Percentiles rank a stretch among this genome's conserved stretches.
phyloP scores from a whole-genome alignment of 1,140 invertebrate species.

The Drosophila tropicalis region DNA sequence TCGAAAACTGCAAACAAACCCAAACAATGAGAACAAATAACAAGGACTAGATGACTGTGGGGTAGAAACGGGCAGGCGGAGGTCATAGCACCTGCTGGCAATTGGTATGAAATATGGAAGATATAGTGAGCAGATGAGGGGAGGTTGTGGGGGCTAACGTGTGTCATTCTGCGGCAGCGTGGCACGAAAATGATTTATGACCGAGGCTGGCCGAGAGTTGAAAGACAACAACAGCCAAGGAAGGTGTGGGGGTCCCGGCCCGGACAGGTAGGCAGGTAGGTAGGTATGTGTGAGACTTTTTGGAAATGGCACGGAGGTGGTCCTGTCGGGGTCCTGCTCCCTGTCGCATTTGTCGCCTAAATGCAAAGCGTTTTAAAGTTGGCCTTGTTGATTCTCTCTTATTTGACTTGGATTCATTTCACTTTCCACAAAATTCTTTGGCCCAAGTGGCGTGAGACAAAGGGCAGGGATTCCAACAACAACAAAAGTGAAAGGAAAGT shows the following conservation, averaged over 20 bases:
- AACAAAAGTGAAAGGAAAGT: neutral
- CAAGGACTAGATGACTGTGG: slow-evolving; percentile 20
- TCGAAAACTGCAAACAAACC: slow-evolving; percentile 53
- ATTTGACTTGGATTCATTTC: slow-evolving; percentile 37
- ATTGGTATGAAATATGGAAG: slow-evolving; percentile 8
- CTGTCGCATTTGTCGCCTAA: slow-evolving; percentile 61
- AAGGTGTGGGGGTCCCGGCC: neutral
- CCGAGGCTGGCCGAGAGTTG: slow-evolving; percentile 38
- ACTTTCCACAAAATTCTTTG: slow-evolving; percentile 1
- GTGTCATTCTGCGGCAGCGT: slow-evolving; percentile 76
- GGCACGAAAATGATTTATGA: slow-evolving; percentile 78
- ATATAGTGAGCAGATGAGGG: neutral
- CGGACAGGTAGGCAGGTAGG: slow-evolving; percentile 29
- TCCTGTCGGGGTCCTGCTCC: slow-evolving; percentile 25
- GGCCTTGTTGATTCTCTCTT: slow-evolving; percentile 45
- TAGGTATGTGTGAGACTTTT: neutral
- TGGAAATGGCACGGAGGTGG: slow-evolving; percentile 20
- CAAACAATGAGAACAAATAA: slow-evolving; percentile 67
- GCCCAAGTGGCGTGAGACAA: neutral
- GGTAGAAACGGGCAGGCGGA: neutral
- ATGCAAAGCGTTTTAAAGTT: slow-evolving; percentile 65
- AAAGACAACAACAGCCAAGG: neutral
- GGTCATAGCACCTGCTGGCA: slow-evolving; percentile 54
- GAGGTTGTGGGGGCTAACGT: slow-evolving; percentile 38
- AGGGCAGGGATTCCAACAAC: neutral